Evolutionary conservation across 1,140 invertebrate genomes (phyloP), one percentile per base, ranked within the genome.

Genomic region (Hycleus phaleratus): DNA sequence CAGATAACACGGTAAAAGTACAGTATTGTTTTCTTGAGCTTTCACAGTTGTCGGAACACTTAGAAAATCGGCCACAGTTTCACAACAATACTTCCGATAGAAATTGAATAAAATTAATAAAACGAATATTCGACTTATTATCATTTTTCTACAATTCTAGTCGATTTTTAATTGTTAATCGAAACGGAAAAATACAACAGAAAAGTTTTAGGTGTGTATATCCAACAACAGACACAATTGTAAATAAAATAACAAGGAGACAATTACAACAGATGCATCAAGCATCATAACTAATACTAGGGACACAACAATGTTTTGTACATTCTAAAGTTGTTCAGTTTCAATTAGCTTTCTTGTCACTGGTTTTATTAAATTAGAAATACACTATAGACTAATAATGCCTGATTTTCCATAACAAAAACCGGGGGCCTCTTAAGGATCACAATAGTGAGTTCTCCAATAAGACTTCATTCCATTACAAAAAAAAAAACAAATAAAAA

Each of bases 21-120:
- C 85, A 0, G 83, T 86, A 53, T 87, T 83, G 69, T 88, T 88
- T 71, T 87, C 84, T 50, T 79, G 82, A 4, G 81, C 82, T 70
- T 86, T 87, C 7, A 88, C 81, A n/a, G 81, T 85, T 2, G 85
- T 85, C 1, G 86, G 82, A 10, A 80, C 75, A 73, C 82, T 84
- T 62, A 80, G 77, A 65, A 80, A 79, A 11, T 72, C 68, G n/a
- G 53, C 57, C 7, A 52, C 57, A 24, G 47, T 46, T 7, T 47
- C 56, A 51, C 43, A 61, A 10, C 12, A 38, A 38, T 52, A 48
- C 51, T 45, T 40, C 25, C n/a, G 26, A 56, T 11, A 55, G 38
- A 38, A 55, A 55, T 38, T 55, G 46, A 55, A 4, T 2, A 32
- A 7, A 18, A 55, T 38, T 18, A 46, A 46, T 47, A 18, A 18